These are phyloP conservation scores for Scophthalmus maximus DNA, from an alignment of 2,113 vertebrate species.

Conservation along the genomic window DNA sequence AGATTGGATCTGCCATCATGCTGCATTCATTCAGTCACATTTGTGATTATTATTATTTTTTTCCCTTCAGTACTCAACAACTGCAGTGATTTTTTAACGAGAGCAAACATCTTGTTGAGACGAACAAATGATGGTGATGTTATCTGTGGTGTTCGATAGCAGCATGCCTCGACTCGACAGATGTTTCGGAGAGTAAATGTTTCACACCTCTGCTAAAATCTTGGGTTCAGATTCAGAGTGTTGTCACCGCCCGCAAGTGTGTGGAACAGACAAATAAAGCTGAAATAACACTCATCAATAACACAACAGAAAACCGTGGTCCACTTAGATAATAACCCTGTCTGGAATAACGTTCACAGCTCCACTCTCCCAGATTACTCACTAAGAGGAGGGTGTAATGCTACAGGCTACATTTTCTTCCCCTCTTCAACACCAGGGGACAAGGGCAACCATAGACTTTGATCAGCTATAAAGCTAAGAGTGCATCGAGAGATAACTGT, in stretches of 20 bases:
- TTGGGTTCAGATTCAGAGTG: conserved; percentile 12
- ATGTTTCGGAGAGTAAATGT: conserved; percentile 25
- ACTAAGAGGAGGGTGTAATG: conserved; percentile 55
- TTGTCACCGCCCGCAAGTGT: neutral
- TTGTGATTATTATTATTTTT: conserved; percentile 18
- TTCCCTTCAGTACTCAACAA: conserved; percentile 21
- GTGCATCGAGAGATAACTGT: conserved; percentile 65
- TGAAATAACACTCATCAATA: conserved; percentile 28
- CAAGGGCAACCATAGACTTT: conserved; percentile 52
- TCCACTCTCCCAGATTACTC: conserved; percentile 35
- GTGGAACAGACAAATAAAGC: conserved; percentile 39
- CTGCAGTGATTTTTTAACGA: conserved; percentile 37
- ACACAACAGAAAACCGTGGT: conserved; percentile 25
- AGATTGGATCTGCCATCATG: conserved; percentile 32
- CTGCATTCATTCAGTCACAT: conserved; percentile 46
- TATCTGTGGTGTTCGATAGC: conserved; percentile 36
- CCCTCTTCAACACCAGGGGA: conserved; percentile 49
- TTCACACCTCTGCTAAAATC: conserved; percentile 8
- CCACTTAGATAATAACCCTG: conserved; percentile 40
- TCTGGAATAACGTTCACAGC: conserved; percentile 34
- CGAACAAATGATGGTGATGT: conserved; percentile 30
- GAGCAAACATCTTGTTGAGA: conserved; percentile 43
- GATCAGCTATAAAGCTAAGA: conserved; percentile 55
- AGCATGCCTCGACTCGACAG: conserved; percentile 39
- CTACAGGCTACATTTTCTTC: conserved; percentile 69